These are phyloP conservation scores for Neodiprion fabricii DNA, from an alignment of 1,140 invertebrate genomes.

Conservation along the genomic window DNA sequence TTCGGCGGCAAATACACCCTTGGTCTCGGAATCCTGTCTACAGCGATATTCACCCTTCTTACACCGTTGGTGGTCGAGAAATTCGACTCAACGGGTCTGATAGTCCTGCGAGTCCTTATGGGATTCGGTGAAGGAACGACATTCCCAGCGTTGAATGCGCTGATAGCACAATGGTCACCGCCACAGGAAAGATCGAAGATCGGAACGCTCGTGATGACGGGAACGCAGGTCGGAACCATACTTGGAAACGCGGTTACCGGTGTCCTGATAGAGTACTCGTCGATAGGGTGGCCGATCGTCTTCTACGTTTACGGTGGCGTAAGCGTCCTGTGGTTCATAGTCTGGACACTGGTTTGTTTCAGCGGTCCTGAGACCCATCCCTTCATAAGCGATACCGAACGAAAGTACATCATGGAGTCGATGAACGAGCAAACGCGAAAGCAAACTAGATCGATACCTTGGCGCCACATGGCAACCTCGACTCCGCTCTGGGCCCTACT, in stretches of 20 bases:
- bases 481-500: constrained; percentile 74
- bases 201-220: no score
- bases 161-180: constrained; percentile 67
- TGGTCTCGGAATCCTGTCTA: no score
- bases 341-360: constrained; percentile 68
- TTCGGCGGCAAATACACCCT: no score
- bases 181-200: constrained; percentile 46
- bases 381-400: constrained; percentile 57
- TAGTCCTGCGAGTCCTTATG: constrained; percentile 68
- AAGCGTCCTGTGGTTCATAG: constrained; percentile 50
- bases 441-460: constrained; percentile 67
- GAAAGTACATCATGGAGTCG: constrained; percentile 72
- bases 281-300: constrained; percentile 17
- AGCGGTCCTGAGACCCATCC: constrained; percentile 78
- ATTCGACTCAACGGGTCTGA: constrained; percentile 67
- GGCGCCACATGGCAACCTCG: constrained; percentile 75
- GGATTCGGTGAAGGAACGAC: constrained; percentile 70
- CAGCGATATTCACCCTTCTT: constrained; percentile 69
- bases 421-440: constrained; percentile 59
- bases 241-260: constrained; percentile 74
- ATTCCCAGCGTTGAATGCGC: constrained; percentile 27
- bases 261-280: constrained; percentile 66
- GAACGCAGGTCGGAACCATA: constrained; percentile 20
- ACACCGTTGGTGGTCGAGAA: constrained; percentile 65
- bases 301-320: constrained; percentile 15